A percentile compares a stretch with the other conserved stretches of the same genome.
phyloP scores from a whole-genome alignment of 1,140 invertebrate genomes.

The Micrasema longulum region DNA sequence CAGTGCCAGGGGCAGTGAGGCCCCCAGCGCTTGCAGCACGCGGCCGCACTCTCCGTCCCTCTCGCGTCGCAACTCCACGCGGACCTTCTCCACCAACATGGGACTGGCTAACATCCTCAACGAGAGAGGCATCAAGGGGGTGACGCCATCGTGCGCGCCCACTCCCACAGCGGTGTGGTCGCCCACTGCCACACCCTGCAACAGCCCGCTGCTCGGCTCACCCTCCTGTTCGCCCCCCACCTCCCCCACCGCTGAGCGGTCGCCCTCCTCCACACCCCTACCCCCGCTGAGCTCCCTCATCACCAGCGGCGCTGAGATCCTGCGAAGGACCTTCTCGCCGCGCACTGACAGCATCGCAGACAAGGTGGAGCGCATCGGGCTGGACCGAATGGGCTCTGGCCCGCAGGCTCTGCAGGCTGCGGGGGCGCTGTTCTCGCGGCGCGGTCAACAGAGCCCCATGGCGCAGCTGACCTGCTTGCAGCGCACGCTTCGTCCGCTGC shows the following conservation, averaged over 20 bases:
- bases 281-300: conserved; percentile 75
- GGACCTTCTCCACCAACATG: conserved; percentile 83
- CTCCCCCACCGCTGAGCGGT: conserved; percentile 64
- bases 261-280: conserved; percentile 67
- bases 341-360: conserved; percentile 72
- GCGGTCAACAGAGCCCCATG: conserved; percentile 76
- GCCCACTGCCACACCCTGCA: conserved; percentile 86
- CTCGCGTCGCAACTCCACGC: conserved; percentile 79
- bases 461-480: conserved; percentile 81
- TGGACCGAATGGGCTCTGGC: conserved; percentile 72
- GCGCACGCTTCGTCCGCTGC: conserved; percentile 55
- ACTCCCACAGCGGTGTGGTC: conserved; percentile 78
- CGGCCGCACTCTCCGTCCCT: conserved; percentile 62
- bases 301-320: conserved; percentile 79
- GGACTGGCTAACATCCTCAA: conserved; percentile 85
- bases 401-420: conserved; percentile 71
- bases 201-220: conserved; percentile 77
- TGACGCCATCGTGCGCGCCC: conserved; percentile 74
- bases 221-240: conserved; percentile 59
- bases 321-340: conserved; percentile 71
- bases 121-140: conserved; percentile 82
- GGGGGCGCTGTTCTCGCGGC: conserved; percentile 68
- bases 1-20: conserved; percentile 66
- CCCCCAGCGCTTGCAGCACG: conserved; percentile 62
- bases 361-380: conserved; percentile 76